These are phyloP conservation scores for Mastomys coucha DNA, from an alignment of 2,113 vertebrate genomes.

Conservation along the genomic window DNA sequence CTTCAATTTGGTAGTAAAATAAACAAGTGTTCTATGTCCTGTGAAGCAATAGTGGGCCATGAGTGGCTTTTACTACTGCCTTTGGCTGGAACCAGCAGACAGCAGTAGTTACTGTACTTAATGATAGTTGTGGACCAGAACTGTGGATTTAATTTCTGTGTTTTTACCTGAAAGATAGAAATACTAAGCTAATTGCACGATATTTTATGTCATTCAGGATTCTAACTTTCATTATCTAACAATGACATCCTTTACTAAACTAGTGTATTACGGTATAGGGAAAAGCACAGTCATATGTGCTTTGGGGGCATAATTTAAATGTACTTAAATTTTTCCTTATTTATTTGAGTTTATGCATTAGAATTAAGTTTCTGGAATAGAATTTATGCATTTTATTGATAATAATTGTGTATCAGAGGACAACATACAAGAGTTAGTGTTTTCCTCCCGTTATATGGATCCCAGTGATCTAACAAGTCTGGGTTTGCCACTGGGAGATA, in stretches of 20 bases:
- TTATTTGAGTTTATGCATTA: too few relatives aligned
- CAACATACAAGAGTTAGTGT: background rate
- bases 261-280: background rate
- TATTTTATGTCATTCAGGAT: background rate
- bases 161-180: constrained; percentile 35
- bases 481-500: background rate
- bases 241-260: background rate
- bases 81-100: background rate
- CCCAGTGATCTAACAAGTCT: background rate
- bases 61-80: background rate
- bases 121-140: background rate
- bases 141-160: background rate
- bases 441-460: background rate
- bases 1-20: background rate
- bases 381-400: background rate
- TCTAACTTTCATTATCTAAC: background rate
- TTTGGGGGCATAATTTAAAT: background rate
- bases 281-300: background rate
- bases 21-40: too few relatives aligned
- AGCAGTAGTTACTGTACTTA: background rate
- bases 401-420: background rate
- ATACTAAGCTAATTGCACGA: background rate
- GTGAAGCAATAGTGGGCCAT: background rate
- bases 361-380: too few relatives aligned
- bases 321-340: background rate